These are phyloP conservation scores for Myotis planiceps DNA, from an alignment of 2,797 vertebrate species.

Conservation along the genomic window DNA sequence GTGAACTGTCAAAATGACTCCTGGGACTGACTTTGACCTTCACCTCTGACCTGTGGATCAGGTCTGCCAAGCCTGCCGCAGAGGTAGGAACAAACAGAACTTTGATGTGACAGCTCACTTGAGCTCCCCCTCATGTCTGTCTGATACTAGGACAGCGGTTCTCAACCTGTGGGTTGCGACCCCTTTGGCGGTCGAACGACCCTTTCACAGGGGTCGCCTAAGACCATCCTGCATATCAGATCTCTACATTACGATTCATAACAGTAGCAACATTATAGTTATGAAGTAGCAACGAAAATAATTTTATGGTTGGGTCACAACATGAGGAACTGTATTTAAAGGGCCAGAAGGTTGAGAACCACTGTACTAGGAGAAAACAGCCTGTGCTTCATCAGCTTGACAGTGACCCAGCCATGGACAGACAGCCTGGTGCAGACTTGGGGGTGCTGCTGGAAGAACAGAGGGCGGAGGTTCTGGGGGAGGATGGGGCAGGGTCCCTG, in stretches of 20 bases:
- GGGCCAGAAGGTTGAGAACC: no score
- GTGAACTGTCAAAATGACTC: neutral
- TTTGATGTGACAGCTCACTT: constrained; percentile 77
- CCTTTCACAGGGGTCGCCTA: no score
- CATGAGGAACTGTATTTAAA: no score
- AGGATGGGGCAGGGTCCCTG: neutral
- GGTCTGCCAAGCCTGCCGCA: neutral
- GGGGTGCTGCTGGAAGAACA: neutral
- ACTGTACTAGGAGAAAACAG: constrained; percentile 65
- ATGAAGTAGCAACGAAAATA: no score
- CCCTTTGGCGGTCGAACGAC: no score
- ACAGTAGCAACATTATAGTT: no score
- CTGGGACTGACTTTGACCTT: neutral
- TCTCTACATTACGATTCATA: no score
- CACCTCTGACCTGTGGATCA: neutral
- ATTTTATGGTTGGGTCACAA: no score
- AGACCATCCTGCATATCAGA: no score
- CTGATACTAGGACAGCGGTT: constrained; percentile 53
- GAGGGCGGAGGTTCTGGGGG: neutral
- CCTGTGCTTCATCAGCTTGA: constrained; percentile 77
- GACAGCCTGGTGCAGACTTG: constrained; percentile 53
- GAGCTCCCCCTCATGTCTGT: constrained; percentile 77
- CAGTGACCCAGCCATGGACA: constrained; percentile 80
- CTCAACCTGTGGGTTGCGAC: no score
- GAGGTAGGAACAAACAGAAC: neutral